Evolutionary conservation across 2,888 invertebrate species (phyloP).

Genomic region (Aquatica leii): DNA sequence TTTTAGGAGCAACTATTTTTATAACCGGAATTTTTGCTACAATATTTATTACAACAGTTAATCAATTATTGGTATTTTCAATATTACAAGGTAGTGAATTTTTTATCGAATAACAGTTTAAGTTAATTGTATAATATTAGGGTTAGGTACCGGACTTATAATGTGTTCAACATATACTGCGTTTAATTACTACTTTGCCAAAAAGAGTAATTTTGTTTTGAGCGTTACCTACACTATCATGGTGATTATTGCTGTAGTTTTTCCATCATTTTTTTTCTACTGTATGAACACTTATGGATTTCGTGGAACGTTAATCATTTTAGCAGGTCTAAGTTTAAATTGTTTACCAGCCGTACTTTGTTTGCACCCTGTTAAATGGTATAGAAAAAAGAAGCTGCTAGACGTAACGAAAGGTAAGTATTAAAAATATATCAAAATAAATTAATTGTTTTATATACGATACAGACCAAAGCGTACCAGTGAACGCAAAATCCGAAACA

Average conservation of each 20-base stretch:
- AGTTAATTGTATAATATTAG: conserved; percentile 53
- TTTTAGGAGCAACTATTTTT: conserved; percentile 71
- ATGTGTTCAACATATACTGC: conserved; percentile 76
- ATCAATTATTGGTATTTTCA: conserved; percentile 60
- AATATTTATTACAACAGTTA: conserved; percentile 69
- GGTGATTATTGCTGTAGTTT: conserved; percentile 72
- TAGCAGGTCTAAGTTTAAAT: conserved; percentile 73
- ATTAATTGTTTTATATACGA: too few species aligned
- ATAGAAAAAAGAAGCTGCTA: conserved; percentile 65
- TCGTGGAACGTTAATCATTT: conserved; percentile 71
- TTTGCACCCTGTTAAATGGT: conserved; percentile 80
- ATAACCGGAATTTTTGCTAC: conserved; percentile 69
- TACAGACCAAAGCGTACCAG: too few species aligned
- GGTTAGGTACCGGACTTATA: conserved; percentile 77
- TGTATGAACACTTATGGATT: conserved; percentile 72
- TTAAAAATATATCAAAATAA: too few species aligned
- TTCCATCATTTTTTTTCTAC: conserved; percentile 71
- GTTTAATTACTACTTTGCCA: conserved; percentile 78
- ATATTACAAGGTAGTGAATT: neutral
- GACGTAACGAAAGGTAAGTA: too few species aligned
- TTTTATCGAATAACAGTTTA: neutral
- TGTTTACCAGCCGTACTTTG: conserved; percentile 72
- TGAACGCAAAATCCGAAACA: too few species aligned
- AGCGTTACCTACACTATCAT: conserved; percentile 75
- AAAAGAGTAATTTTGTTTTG: conserved; percentile 76